Evolutionary conservation across 2,113 vertebrate species (phyloP), one percentile per base, ranked within the genome.

Genomic region (Nansenia antarctica): DNA sequence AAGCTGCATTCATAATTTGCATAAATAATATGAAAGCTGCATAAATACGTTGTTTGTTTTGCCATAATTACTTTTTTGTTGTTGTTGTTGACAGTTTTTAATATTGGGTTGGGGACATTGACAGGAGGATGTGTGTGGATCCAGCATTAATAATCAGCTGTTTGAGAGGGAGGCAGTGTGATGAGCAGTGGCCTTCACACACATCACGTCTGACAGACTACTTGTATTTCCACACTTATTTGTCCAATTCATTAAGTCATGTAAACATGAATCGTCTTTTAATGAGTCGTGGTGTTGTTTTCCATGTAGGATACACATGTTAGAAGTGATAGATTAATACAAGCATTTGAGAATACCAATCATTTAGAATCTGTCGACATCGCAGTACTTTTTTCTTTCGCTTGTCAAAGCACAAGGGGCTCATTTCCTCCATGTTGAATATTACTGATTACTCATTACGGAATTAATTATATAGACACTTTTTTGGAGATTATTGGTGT

Each of bases 111-210:
- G 37, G n/a, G 47, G 60, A 18, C 59, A 59, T 31, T 55, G 45
- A 30, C 15, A 11, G 15, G 31, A n/a, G n/a, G n/a, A n/a, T n/a
- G n/a, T n/a, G n/a, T n/a, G n/a, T n/a, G n/a, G n/a, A 31, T 14
- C 54, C 20, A 49, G 62, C 9, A 63, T 62, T 14, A 54, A 63
- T 63, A 62, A 70, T 63, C 55, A 39, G 34, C 18, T 63, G 22
- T 39, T 27, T 54, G 47, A 54, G 27, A 64, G 9, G 42, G 20
- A 53, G 29, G 11, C 39, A 62, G 68, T 31, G 20, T 71, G 61
- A 7, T 54, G 47, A 63, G 69, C 15, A 20, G 31, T 54, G 60
- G 69, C 29, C 32, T 39, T 39, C 22, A 63, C 35, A 45, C 29
- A 11, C 32, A 47, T 69, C 54, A 59, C 55, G 27, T 60, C 29